phyloP scores from a whole-genome alignment of 2,888 invertebrate species.

The Nineta flava region DNA sequence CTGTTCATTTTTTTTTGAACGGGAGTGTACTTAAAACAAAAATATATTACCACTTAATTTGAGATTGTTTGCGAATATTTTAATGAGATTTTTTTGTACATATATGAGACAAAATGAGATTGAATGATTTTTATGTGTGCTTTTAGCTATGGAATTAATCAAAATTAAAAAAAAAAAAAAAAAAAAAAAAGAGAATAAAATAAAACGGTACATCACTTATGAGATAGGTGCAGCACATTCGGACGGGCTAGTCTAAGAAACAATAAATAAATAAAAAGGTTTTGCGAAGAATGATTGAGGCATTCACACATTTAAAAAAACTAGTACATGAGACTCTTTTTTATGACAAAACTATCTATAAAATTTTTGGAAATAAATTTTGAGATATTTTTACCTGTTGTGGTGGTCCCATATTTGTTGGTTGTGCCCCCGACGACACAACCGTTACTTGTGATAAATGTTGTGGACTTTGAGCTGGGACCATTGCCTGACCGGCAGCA shows the following conservation, averaged over 20 bases:
- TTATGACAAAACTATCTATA: no score
- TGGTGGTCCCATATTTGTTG: conserved; percentile 25
- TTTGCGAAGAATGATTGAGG: no score
- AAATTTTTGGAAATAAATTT: no score
- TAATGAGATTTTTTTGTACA: no score
- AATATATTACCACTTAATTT: neutral
- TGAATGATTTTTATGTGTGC: neutral
- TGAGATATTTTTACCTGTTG: conserved; percentile 30
- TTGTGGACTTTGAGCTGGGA: conserved; percentile 30
- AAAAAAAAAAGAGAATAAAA: no score
- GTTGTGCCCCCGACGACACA: conserved; percentile 19
- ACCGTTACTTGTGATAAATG: conserved; percentile 27
- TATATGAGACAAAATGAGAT: no score
- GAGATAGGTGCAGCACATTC: neutral
- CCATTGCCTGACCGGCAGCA: conserved; percentile 27
- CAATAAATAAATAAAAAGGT: neutral
- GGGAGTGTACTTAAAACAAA: neutral
- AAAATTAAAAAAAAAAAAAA: no score
- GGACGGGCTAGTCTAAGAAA: conserved; percentile 2
- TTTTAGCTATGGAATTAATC: neutral
- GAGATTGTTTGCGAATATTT: no score
- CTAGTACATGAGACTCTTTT: no score
- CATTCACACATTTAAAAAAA: no score
- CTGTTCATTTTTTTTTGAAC: no score
- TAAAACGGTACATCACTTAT: no score